Evolutionary conservation across 2,888 invertebrate species (phyloP).

Genomic region (Lymantria monacha): DNA sequence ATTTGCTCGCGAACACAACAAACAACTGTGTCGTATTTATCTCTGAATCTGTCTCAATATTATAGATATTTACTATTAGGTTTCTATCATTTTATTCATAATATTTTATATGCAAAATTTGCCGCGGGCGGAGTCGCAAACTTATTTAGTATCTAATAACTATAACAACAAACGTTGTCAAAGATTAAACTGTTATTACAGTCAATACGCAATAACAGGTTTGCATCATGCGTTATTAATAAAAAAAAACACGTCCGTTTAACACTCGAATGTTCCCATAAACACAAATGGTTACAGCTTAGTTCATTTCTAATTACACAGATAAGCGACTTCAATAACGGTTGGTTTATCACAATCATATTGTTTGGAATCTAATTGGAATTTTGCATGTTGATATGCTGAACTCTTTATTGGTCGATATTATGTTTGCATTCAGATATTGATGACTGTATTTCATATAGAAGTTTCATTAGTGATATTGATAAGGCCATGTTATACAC

Average conservation of each 20-base stretch:
- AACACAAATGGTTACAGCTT: constrained; percentile 78
- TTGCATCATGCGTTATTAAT: constrained; percentile 53
- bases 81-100: too few species aligned
- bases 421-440: constrained; percentile 78
- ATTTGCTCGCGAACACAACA: too few species aligned
- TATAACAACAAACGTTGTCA: too few species aligned
- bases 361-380: constrained; percentile 80
- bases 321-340: constrained; percentile 80
- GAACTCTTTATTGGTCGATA: constrained; percentile 78
- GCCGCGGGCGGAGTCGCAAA: too few species aligned
- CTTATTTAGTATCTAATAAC: too few species aligned
- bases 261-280: constrained; percentile 72
- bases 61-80: too few species aligned
- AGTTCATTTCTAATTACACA: constrained; percentile 79
- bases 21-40: too few species aligned
- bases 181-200: not conserved
- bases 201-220: constrained; percentile 27
- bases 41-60: too few species aligned
- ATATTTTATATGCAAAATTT: too few species aligned
- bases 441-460: constrained; percentile 71
- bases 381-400: constrained; percentile 80
- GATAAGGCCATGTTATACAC: constrained; percentile 37
- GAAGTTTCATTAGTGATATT: constrained; percentile 51
- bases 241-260: constrained; percentile 46
- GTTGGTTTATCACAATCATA: constrained; percentile 77